phyloP scores from a whole-genome alignment of 2,113 vertebrate genomes.

The Mobula birostris region DNA sequence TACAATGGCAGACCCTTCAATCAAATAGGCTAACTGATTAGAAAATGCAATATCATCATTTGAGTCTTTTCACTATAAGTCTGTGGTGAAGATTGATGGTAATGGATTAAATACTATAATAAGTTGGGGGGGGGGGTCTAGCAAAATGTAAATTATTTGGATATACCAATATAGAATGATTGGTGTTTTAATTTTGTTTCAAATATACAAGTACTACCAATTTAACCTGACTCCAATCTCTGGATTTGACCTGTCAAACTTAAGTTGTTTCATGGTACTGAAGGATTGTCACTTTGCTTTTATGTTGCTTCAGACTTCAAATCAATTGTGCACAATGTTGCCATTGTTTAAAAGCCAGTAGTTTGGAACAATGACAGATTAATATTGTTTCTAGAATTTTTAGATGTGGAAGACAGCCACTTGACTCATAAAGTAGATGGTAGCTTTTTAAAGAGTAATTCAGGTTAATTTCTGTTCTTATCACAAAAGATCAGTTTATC shows the following conservation, averaged over 20 bases:
- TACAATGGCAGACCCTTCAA: neutral
- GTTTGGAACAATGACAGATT: neutral
- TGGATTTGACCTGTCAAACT: neutral
- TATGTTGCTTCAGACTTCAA: neutral
- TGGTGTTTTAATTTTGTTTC: neutral
- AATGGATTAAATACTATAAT: neutral
- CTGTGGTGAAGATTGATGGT: neutral
- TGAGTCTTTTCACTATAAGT: neutral
- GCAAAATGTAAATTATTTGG: neutral
- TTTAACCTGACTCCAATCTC: neutral
- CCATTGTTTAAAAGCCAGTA: neutral
- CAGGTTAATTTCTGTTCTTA: too few species aligned
- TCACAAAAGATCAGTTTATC: too few species aligned
- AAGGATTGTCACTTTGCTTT: neutral
- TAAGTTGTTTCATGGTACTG: neutral
- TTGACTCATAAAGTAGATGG: too few species aligned
- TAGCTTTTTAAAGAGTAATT: too few species aligned
- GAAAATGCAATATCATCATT: neutral
- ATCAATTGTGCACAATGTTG: neutral
- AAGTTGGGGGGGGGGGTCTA: too few species aligned
- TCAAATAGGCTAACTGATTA: neutral
- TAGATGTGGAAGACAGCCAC: too few species aligned
- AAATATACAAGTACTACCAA: neutral
- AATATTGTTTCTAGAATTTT: too few species aligned
- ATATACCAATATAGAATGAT: neutral